These are phyloP conservation scores for Centropyge bicolor DNA, from an alignment of 2,797 vertebrate species.

Conservation along the genomic window DNA sequence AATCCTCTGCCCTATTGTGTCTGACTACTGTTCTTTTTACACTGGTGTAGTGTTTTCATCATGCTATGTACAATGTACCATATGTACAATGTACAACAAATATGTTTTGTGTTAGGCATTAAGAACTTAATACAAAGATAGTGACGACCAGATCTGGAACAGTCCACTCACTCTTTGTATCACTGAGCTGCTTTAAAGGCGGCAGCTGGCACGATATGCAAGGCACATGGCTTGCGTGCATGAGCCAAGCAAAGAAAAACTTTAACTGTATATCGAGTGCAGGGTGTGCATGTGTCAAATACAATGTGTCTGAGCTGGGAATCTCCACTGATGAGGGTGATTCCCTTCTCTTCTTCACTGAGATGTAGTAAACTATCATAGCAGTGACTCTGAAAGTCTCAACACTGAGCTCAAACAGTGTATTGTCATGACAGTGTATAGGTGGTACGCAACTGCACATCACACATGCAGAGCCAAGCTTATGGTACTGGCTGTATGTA, in stretches of 20 bases:
- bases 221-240: conserved; percentile 41
- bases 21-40: background rate
- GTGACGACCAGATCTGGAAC: background rate
- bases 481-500: background rate
- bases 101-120: background rate
- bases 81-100: too few relatives aligned
- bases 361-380: background rate
- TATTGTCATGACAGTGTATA: background rate
- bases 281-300: background rate
- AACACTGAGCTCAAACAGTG: background rate
- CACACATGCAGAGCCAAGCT: background rate
- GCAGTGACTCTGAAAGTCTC: background rate
- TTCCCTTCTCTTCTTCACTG: too few relatives aligned
- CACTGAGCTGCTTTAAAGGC: conserved; percentile 40
- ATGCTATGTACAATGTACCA: background rate
- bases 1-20: background rate
- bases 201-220: conserved; percentile 58
- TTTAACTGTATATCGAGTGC: background rate
- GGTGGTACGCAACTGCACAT: background rate
- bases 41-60: background rate
- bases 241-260: conserved; percentile 16
- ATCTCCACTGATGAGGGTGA: background rate
- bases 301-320: background rate
- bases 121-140: conserved; percentile 15
- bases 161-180: background rate